Evolutionary conservation across 2,113 vertebrate species (phyloP).

Genomic region (Numida meleagris): DNA sequence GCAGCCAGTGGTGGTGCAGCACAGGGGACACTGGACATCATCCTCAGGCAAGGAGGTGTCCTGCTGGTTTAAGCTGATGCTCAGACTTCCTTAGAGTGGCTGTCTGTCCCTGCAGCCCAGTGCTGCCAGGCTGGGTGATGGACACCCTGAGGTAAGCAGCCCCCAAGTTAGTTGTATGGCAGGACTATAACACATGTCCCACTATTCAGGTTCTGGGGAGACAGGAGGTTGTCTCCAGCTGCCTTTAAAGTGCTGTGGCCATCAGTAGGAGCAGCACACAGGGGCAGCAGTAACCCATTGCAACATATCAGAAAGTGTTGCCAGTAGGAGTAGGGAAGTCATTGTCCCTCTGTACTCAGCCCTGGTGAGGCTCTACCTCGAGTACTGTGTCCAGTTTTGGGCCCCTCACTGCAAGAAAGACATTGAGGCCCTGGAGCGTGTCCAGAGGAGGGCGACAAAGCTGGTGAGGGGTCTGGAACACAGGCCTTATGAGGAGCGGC

Average conservation of each 20-base stretch:
- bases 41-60: background rate
- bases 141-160: background rate
- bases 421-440: too few relatives aligned
- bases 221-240: background rate
- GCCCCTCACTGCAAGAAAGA: too few relatives aligned
- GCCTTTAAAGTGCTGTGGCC: fast-evolving
- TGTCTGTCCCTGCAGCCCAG: background rate
- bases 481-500: too few relatives aligned
- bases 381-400: too few relatives aligned
- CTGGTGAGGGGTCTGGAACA: too few relatives aligned
- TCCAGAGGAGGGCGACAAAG: too few relatives aligned
- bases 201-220: fast-evolving
- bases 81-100: background rate
- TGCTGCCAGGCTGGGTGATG: fast-evolving
- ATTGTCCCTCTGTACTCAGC: too few relatives aligned
- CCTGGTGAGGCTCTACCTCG: too few relatives aligned
- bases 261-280: fast-evolving
- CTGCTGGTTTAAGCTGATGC: background rate
- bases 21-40: fast-evolving
- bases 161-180: background rate
- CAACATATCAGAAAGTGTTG: too few relatives aligned
- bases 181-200: background rate
- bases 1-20: background rate
- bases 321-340: too few relatives aligned
- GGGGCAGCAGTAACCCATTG: background rate